Conservation (phyloP, 1,140 invertebrate genomes). For the Wasmannia auropunctata region DNA sequence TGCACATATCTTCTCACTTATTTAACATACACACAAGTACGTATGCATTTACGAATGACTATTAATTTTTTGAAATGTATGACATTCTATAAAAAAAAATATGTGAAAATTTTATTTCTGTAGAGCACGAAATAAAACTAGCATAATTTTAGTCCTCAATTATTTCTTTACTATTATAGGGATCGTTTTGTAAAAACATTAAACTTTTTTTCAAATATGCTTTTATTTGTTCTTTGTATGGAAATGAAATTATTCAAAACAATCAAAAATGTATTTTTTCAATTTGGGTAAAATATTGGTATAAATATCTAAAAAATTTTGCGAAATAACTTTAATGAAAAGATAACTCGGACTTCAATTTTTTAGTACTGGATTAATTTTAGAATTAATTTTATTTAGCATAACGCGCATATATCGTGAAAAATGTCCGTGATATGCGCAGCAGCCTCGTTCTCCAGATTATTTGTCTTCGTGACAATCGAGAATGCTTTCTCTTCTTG, state of each 20-base stretch:
- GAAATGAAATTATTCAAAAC: neutral
- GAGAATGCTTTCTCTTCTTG: slow-evolving; percentile 54
- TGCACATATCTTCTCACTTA: neutral
- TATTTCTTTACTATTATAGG: neutral
- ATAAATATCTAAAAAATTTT: neutral
- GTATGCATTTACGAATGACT: too few species aligned
- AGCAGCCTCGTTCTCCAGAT: neutral
- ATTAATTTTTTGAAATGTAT: neutral
- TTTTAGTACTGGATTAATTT: neutral
- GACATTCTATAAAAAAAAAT: neutral
- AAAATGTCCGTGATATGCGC: neutral
- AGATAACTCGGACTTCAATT: too few species aligned
- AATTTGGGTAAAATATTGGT: neutral
- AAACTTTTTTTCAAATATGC: neutral
- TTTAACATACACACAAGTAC: neutral
- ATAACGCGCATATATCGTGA: neutral
- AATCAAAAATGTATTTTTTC: neutral
- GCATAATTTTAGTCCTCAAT: neutral
- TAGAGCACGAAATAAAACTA: neutral
- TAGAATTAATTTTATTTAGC: neutral
- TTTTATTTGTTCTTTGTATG: neutral
- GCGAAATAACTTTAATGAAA: neutral
- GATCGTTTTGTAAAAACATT: neutral
- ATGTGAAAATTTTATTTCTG: neutral
- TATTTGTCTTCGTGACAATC: slow-evolving; percentile 47